Percentiles rank a stretch among this genome's conserved stretches.
phyloP scores from a whole-genome alignment of 2,888 invertebrate genomes.

The Falcaria lacertinaria region DNA sequence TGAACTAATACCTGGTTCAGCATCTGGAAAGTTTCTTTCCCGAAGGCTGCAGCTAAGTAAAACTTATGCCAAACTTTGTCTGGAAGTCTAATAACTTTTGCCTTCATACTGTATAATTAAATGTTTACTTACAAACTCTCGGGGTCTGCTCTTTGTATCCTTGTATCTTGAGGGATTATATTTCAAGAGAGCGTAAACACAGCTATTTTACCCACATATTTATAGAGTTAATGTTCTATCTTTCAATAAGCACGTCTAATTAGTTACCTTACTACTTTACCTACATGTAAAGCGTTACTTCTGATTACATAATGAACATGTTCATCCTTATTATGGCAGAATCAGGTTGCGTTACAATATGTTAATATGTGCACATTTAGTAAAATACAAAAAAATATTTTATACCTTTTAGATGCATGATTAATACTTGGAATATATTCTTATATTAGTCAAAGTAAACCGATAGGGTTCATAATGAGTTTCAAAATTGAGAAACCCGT shows the following conservation, averaged over 20 bases:
- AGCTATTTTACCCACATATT: background rate
- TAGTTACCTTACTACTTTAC: background rate
- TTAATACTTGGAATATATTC: no score
- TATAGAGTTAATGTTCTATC: background rate
- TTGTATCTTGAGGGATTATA: background rate
- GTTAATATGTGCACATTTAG: no score
- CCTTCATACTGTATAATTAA: conserved; percentile 22
- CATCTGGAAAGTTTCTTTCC: conserved; percentile 5
- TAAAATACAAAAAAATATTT: no score
- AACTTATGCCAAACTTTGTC: conserved; percentile 13
- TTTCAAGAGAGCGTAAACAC: background rate
- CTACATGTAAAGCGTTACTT: background rate
- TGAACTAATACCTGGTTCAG: background rate
- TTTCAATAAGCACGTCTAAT: background rate
- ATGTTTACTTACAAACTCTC: conserved; percentile 11
- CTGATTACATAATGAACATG: no score
- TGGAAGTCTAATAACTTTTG: conserved; percentile 16
- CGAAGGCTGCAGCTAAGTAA: conserved; percentile 10
- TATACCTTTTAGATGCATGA: no score
- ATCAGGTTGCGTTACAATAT: no score
- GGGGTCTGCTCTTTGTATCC: background rate
- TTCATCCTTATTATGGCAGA: no score
- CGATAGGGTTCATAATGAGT: no score
- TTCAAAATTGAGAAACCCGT: no score
- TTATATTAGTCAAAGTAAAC: no score